These are phyloP conservation scores for Lumbricus terrestris DNA, from an alignment of 2,888 invertebrate species.

Conservation along the genomic window DNA sequence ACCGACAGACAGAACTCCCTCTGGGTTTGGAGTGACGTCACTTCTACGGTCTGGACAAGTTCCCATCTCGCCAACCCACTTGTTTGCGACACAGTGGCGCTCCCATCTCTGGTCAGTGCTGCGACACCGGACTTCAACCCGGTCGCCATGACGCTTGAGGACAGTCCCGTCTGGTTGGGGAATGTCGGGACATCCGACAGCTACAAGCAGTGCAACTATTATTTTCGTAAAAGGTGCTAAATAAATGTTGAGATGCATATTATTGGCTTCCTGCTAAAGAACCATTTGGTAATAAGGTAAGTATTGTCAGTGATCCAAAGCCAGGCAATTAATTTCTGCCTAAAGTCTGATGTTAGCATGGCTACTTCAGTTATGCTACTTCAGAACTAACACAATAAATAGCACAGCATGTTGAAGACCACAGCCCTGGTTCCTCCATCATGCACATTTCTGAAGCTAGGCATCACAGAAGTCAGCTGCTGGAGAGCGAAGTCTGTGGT, in stretches of 20 bases:
- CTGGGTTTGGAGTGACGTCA: conserved; percentile 14
- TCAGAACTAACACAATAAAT: too few species aligned
- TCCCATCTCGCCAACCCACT: conserved; percentile 27
- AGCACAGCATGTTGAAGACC: too few species aligned
- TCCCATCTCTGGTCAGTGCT: conserved; percentile 20
- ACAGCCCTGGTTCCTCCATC: too few species aligned
- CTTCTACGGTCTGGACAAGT: conserved; percentile 21
- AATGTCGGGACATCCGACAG: conserved; percentile 36
- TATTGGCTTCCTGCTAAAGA: too few species aligned
- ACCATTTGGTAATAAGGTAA: too few species aligned
- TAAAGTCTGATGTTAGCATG: neutral
- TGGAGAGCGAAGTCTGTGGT: too few species aligned
- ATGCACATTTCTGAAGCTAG: too few species aligned
- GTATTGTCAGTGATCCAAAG: too few species aligned
- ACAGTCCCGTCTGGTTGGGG: conserved; percentile 20
- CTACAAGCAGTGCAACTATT: conserved; percentile 24
- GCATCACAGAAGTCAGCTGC: too few species aligned
- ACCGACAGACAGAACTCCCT: conserved; percentile 29
- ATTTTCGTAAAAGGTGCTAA: neutral
- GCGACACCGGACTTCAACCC: conserved; percentile 18
- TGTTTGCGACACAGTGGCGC: conserved; percentile 21
- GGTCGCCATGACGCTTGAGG: conserved; percentile 25
- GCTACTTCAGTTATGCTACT: neutral
- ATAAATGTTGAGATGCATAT: too few species aligned
- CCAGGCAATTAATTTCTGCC: neutral